Evolutionary conservation across 2,797 vertebrate genomes (phyloP).

Genomic region (Sardinella longiceps): DNA sequence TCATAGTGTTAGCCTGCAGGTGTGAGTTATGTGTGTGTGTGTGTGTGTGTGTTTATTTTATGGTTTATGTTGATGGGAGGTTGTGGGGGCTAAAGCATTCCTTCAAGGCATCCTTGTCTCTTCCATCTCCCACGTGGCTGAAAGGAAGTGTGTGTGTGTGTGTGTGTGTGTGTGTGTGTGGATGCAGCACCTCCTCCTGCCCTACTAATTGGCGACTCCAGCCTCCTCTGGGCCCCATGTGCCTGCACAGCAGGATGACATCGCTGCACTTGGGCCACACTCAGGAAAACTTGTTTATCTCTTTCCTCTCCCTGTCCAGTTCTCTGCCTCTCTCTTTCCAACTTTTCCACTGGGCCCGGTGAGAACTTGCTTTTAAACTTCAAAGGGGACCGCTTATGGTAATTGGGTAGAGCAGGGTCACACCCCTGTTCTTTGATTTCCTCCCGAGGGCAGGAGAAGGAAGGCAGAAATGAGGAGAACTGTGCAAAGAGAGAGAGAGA

Average conservation of each 20-base stretch:
- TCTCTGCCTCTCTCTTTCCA: too few relatives aligned
- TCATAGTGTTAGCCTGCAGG: background rate
- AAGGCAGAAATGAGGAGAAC: background rate
- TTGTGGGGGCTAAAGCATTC: background rate
- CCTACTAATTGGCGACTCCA: background rate
- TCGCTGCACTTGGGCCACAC: background rate
- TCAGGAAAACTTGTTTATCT: background rate
- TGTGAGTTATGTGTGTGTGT: background rate
- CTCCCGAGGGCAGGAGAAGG: background rate
- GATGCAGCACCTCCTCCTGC: background rate
- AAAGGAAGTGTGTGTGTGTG: background rate
- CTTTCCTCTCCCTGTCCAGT: background rate
- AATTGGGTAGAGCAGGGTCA: background rate
- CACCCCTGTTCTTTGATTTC: background rate
- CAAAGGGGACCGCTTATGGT: background rate
- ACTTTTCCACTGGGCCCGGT: background rate
- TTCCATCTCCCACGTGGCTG: background rate
- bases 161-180: background rate
- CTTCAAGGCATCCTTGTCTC: background rate
- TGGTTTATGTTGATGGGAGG: background rate
- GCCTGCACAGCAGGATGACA: constrained; percentile 2
- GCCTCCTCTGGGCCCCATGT: background rate
- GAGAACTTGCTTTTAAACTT: background rate
- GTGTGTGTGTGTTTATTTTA: background rate
- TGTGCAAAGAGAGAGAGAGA: background rate